Evolutionary conservation across 2,797 vertebrate species (phyloP).

Genomic region (Lagodon rhomboides): DNA sequence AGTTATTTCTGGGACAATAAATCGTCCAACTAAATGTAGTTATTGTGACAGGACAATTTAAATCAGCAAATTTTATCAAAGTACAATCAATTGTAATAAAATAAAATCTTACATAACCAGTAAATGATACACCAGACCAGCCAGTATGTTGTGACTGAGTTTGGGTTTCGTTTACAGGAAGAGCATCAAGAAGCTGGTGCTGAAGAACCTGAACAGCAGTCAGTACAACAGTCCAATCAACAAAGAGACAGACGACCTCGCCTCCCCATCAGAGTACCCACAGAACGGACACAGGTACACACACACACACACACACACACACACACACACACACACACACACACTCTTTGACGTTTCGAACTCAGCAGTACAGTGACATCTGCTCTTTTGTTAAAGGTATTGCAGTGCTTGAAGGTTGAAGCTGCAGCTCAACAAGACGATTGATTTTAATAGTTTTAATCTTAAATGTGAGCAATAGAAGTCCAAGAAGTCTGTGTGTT

Average conservation of each 20-base stretch:
- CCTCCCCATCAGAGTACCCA: slow-evolving; percentile 90
- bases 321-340: too few species aligned
- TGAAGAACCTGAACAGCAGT: slow-evolving; percentile 94
- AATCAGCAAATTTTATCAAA: neutral
- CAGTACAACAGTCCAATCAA: slow-evolving; percentile 89
- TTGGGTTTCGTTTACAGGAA: slow-evolving; percentile 84
- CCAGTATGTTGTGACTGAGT: neutral
- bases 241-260: slow-evolving; percentile 89
- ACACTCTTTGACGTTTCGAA: too few species aligned
- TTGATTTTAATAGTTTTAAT: too few species aligned
- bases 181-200: slow-evolving; percentile 96
- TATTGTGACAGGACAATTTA: too few species aligned
- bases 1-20: too few species aligned
- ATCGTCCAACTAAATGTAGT: too few species aligned
- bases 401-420: too few species aligned
- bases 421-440: too few species aligned
- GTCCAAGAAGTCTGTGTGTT: neutral
- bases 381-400: neutral
- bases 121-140: neutral
- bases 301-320: too few species aligned
- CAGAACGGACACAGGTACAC: slow-evolving; percentile 93
- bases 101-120: neutral
- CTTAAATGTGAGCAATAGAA: neutral
- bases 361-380: neutral
- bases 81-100: neutral